Evolutionary conservation across 2,797 vertebrate species (phyloP).

Genomic region (Enteromius thamalakanensis): DNA sequence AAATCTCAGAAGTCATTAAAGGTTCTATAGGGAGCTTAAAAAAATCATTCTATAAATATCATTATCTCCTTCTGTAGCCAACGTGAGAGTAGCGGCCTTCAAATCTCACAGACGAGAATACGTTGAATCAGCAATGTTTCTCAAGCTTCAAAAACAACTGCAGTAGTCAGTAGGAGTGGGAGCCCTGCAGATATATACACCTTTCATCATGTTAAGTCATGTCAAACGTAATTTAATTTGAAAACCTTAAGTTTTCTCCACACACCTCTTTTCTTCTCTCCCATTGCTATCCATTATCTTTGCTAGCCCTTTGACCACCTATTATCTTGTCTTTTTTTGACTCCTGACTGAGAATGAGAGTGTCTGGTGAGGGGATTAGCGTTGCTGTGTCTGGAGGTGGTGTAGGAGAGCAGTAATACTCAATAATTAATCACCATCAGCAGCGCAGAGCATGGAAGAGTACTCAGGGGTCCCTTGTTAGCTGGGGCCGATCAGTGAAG

Average conservation of each 20-base stretch:
- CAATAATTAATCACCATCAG: constrained; percentile 78
- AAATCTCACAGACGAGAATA: neutral
- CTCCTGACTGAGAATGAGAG: constrained; percentile 39
- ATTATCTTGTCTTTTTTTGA: constrained; percentile 41
- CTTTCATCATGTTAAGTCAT: constrained; percentile 35
- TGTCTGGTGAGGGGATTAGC: constrained; percentile 45
- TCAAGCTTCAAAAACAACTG: neutral
- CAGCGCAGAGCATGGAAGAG: constrained; percentile 73
- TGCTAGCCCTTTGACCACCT: constrained; percentile 42
- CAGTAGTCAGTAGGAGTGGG: neutral
- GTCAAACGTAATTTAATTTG: constrained; percentile 35
- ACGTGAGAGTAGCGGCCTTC: neutral
- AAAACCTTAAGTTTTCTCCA: constrained; percentile 21
- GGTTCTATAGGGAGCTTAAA: neutral
- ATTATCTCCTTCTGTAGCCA: constrained; percentile 4
- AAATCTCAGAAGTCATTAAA: constrained; percentile 6
- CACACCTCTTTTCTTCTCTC: constrained; percentile 26
- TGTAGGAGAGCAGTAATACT: constrained; percentile 51
- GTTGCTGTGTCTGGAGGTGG: constrained; percentile 44
- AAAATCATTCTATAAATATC: neutral
- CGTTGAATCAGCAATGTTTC: neutral
- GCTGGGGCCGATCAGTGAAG: constrained; percentile 52
- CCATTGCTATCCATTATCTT: constrained; percentile 29
- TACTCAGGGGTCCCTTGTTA: constrained; percentile 65
- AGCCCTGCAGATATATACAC: constrained; percentile 18